Percentiles rank a stretch among this genome's conserved stretches.
These are phyloP conservation scores for Ganaspis brasiliensis DNA, from an alignment of 2,888 invertebrate species.

Conservation along the genomic window DNA sequence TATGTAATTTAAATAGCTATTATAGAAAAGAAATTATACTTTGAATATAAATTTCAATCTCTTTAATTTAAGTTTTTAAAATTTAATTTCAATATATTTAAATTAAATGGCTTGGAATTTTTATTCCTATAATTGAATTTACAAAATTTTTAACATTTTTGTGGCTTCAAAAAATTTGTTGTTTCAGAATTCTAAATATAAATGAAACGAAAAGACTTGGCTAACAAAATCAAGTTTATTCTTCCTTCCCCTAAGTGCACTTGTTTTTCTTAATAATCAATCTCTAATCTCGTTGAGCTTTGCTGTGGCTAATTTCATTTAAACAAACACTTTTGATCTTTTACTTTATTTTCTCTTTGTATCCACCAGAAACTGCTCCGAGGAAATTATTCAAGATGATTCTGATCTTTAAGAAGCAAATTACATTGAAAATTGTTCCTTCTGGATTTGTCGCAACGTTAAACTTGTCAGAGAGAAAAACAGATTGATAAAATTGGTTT, in stretches of 20 bases:
- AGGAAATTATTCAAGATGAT: conserved; percentile 74
- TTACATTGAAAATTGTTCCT: not conserved
- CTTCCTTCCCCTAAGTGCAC: not conserved
- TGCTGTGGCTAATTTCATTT: conserved; percentile 2
- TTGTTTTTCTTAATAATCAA: not conserved
- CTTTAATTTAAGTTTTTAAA: conserved; percentile 40
- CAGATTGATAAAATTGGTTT: not conserved
- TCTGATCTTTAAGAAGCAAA: conserved; percentile 67
- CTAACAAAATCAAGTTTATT: not conserved
- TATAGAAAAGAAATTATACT: not conserved
- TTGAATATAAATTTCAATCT: conserved; percentile 15
- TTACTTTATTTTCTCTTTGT: conserved; percentile 53
- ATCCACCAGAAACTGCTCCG: conserved; percentile 75
- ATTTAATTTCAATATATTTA: conserved; percentile 45
- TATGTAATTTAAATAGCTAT: conserved; percentile 40
- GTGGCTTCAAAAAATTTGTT: not conserved
- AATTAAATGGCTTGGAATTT: conserved; percentile 45
- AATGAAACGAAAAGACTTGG: conserved; percentile 30
- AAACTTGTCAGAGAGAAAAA: not conserved
- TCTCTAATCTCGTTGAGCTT: not conserved
- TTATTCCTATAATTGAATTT: not conserved
- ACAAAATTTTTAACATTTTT: not conserved
- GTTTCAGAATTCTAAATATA: conserved; percentile 18
- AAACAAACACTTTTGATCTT: conserved; percentile 53
- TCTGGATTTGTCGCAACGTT: not conserved